Base-by-base conservation (phyloP, 2,888 invertebrate genomes). In the Ceratothoa steindachneri region DNA sequence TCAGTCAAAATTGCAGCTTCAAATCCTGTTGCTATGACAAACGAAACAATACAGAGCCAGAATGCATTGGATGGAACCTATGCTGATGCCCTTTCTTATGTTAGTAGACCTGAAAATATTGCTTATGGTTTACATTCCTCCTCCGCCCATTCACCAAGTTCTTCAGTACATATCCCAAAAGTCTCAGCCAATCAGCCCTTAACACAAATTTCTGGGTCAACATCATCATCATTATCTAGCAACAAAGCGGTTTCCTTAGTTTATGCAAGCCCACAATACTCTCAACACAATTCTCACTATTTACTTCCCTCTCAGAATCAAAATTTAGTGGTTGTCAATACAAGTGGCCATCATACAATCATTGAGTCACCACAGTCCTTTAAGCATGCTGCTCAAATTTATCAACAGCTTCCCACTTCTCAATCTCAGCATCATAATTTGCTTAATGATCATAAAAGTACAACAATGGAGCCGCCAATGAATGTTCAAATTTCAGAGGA, bases 181-280 rank as follows among this genome's bases (percentile, higher is more conserved):
- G 60, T 24, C 12, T 60, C 60, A 22, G 24, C 24, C n/a, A 24
- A 9, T 60, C 60, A 60, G 24, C 60, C 60, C n/a, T 12, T 60
- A 12, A 60, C 60, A 24, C 9, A 22, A 3, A 60, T 60, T 22
- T 2, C 60, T 4, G 41, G 41, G 15, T 41, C 41, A 9, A 15
- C n/a, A 1, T 12, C 22, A n/a, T 60, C 60, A 22, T n/a, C 60
- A 22, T 22, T 24, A 22, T 24, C 60, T 24, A 60, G 24, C 24
- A 60, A 60, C 22, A 60, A 60, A 24, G 12, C 60, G 2, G 19
- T 60, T 60, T 60, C 60, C 27, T 24, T 60, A 24, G 19, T 24
- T 24, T 60, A 60, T 60, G 60, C 22, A 60, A 60, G 24, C 24
- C 3, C 60, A n/a, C 60, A 60, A 60, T 60, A 60, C 60, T 60